phyloP scores from a whole-genome alignment of 2,797 vertebrate genomes.

The Danio aesculapii region DNA sequence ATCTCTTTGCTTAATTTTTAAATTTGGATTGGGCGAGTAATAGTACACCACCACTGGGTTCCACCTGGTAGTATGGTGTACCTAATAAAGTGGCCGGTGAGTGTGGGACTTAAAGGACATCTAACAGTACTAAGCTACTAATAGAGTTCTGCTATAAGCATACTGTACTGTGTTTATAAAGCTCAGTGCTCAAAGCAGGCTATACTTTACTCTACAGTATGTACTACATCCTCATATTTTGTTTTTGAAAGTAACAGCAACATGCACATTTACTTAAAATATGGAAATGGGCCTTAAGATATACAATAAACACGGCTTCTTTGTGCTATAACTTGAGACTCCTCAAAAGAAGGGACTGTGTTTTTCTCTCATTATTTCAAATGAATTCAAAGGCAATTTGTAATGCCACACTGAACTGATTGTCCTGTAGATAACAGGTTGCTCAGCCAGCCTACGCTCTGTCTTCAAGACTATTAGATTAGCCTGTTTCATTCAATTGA shows the following conservation, averaged over 20 bases:
- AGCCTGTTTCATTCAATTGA: slow-evolving; percentile 33
- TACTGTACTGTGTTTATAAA: background rate
- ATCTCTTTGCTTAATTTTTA: too few species aligned
- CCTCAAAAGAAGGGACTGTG: background rate
- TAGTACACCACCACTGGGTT: too few species aligned
- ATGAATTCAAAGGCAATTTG: slow-evolving; percentile 12
- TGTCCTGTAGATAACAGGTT: slow-evolving; percentile 25
- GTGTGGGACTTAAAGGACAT: background rate
- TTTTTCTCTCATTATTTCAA: slow-evolving; percentile 34
- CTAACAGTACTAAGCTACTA: background rate
- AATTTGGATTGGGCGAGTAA: too few species aligned
- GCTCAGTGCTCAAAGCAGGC: background rate
- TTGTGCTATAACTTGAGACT: background rate
- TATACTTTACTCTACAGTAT: background rate
- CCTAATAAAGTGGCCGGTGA: too few species aligned
- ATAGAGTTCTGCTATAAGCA: background rate
- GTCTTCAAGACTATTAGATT: slow-evolving; percentile 41
- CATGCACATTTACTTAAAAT: background rate
- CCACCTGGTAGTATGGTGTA: too few species aligned
- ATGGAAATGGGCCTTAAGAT: background rate
- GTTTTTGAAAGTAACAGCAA: background rate
- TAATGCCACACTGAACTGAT: slow-evolving; percentile 19
- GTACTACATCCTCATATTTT: background rate
- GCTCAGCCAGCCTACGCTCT: background rate
- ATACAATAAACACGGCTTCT: background rate